These are phyloP conservation scores for Oriolus oriolus DNA, from an alignment of 2,113 vertebrate species.

Conservation along the genomic window DNA sequence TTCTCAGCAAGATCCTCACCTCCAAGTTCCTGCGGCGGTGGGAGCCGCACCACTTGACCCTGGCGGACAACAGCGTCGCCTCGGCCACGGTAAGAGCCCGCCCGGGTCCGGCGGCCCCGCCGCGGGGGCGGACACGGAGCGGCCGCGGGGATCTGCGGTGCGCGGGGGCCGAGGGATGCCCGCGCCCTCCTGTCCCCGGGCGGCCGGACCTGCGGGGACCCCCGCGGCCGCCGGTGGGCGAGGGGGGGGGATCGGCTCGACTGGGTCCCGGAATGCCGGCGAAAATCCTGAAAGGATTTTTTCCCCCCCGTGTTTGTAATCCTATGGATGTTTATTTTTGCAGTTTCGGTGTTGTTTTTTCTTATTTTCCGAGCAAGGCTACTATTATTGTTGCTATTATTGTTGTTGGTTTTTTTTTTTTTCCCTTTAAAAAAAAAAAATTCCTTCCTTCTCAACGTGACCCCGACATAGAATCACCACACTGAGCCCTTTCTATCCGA, in stretches of 20 bases:
- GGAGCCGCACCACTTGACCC: slow-evolving; percentile 95
- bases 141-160: neutral
- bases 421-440: rapidly evolving
- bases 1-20: slow-evolving; percentile 98
- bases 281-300: neutral
- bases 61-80: slow-evolving; percentile 89
- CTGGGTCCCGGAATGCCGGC: neutral
- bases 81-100: slow-evolving; percentile 90
- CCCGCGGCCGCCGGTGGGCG: neutral
- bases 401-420: neutral
- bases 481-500: neutral
- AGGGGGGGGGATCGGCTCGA: neutral
- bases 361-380: neutral
- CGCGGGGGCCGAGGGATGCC: neutral
- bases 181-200: neutral
- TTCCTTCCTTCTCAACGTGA: neutral
- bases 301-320: neutral
- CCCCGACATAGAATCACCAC: neutral
- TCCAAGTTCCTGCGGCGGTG: slow-evolving; percentile 94
- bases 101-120: neutral
- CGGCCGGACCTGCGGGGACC: neutral
- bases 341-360: neutral
- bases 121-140: neutral
- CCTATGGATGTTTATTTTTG: neutral
- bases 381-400: neutral